Percentiles rank a stretch among this genome's conserved stretches.
These are phyloP conservation scores for Drosophila paramelanica DNA, from an alignment of 2,888 invertebrate genomes.

Conservation along the genomic window DNA sequence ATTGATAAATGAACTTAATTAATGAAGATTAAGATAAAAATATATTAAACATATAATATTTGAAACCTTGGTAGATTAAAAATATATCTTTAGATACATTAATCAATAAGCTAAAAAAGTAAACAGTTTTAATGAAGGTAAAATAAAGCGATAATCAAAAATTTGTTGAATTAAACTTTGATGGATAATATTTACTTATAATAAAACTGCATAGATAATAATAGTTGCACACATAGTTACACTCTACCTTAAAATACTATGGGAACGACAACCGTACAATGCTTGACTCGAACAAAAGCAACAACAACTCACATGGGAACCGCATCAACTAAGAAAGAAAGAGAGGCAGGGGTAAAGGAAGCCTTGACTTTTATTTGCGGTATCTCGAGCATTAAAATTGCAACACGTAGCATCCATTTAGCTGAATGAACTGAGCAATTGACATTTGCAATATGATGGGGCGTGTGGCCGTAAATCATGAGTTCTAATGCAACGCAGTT, in stretches of 20 bases:
- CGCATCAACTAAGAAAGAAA: slow-evolving; percentile 3
- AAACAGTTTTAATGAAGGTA: neutral
- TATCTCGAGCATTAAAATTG: slow-evolving; percentile 61
- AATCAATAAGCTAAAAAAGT: too few relatives aligned
- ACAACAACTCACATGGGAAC: slow-evolving; percentile 46
- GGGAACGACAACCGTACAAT: slow-evolving; percentile 45
- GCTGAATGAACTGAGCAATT: slow-evolving; percentile 62
- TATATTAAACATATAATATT: too few relatives aligned
- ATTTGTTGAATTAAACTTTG: neutral
- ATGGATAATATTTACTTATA: slow-evolving; percentile 1
- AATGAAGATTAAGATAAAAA: too few relatives aligned
- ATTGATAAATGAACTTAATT: too few relatives aligned
- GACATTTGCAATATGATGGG: slow-evolving; percentile 53
- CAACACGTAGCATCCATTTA: slow-evolving; percentile 71
- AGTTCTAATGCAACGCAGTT: slow-evolving; percentile 17
- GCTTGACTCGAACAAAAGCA: slow-evolving; percentile 13
- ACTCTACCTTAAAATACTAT: slow-evolving; percentile 36
- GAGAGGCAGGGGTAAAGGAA: slow-evolving; percentile 10
- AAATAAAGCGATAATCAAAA: neutral
- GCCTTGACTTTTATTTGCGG: slow-evolving; percentile 65
- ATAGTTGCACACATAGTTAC: too few relatives aligned
- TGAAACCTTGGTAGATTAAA: too few relatives aligned
- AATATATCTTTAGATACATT: too few relatives aligned
- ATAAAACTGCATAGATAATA: slow-evolving; percentile 11
- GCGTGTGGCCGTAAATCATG: slow-evolving; percentile 12